phyloP scores from a whole-genome alignment of 2,888 invertebrate species.

The Erebia aethiops region DNA sequence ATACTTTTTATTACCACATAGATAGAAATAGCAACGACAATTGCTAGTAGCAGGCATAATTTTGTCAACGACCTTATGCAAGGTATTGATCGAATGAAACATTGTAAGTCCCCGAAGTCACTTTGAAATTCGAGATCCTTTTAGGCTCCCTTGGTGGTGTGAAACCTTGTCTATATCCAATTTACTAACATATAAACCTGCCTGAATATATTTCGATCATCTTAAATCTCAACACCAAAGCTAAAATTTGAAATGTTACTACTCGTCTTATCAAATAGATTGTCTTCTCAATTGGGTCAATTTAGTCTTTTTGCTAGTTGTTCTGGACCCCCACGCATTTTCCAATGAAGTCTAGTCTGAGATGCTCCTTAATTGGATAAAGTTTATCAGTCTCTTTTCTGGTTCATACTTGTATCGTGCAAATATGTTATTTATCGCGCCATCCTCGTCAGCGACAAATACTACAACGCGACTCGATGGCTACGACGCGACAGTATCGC shows the following conservation, averaged over 20 bases:
- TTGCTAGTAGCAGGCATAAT: background rate
- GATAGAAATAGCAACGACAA: background rate
- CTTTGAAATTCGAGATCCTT: slow-evolving; percentile 12
- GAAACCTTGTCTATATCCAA: slow-evolving; percentile 8
- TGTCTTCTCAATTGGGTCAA: background rate
- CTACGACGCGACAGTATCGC: too few species aligned
- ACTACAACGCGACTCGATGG: too few species aligned
- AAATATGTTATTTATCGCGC: too few species aligned
- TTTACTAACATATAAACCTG: slow-evolving; percentile 5
- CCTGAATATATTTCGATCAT: background rate
- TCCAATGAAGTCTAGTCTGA: background rate
- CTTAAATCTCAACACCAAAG: background rate
- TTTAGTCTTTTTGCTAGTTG: background rate
- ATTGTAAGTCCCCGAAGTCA: background rate
- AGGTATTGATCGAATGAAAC: slow-evolving; percentile 13
- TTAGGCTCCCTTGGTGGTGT: background rate
- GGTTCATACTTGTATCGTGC: background rate
- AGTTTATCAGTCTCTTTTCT: background rate
- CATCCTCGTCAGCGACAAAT: too few species aligned
- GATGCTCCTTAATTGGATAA: background rate
- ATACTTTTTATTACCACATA: too few species aligned
- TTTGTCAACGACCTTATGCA: slow-evolving; percentile 8
- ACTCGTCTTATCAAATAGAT: background rate
- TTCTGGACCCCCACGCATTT: background rate
- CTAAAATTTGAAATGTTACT: background rate